A percentile compares a stretch with the other conserved stretches of the same genome.
These are phyloP conservation scores for Achroia grisella DNA, from an alignment of 1,140 invertebrate species.

Conservation along the genomic window DNA sequence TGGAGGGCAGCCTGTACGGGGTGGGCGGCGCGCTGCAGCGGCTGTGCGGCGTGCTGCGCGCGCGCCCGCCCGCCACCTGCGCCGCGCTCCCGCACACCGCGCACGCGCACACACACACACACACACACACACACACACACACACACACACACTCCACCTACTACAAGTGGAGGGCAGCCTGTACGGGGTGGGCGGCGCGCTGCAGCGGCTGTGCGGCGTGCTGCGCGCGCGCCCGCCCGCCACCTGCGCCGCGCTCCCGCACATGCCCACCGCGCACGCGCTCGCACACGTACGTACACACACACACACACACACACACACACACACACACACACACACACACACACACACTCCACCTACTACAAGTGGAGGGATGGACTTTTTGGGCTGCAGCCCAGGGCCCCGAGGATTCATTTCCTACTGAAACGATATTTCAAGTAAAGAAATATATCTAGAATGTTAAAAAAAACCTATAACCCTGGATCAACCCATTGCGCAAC, in stretches of 20 bases:
- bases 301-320: too few relatives aligned
- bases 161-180: conserved; percentile 49
- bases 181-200: conserved; percentile 37
- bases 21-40: conserved; percentile 44
- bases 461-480: too few relatives aligned
- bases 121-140: too few relatives aligned
- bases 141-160: too few relatives aligned
- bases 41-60: conserved; percentile 31
- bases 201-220: conserved; percentile 37
- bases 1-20: conserved; percentile 41
- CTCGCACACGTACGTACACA: conserved; percentile 41
- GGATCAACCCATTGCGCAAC: too few relatives aligned
- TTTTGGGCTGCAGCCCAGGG: too few relatives aligned
- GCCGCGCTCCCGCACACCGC: conserved; percentile 35
- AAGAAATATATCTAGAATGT: too few relatives aligned
- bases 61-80: conserved; percentile 15
- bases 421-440: too few relatives aligned
- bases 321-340: too few relatives aligned
- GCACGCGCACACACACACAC: conserved; percentile 51
- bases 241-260: conserved; percentile 21
- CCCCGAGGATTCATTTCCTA: too few relatives aligned
- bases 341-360: too few relatives aligned
- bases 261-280: conserved; percentile 61
- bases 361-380: too few relatives aligned
- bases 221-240: conserved; percentile 17